phyloP scores from a whole-genome alignment of 2,888 invertebrate genomes.

The Orthosia gothica region DNA sequence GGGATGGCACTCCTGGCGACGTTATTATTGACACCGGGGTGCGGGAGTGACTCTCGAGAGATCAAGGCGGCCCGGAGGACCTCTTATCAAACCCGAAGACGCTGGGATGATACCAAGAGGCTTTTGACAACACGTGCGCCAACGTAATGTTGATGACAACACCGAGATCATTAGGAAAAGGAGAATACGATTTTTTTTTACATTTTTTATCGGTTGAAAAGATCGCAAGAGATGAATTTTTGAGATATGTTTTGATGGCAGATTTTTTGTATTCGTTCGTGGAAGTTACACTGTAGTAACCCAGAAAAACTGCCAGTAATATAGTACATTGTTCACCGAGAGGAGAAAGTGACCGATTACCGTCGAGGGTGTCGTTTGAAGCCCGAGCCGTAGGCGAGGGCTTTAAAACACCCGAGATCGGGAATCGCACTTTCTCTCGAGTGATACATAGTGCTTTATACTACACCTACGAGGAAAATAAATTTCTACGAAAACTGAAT shows the following conservation, averaged over 20 bases:
- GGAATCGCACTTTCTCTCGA: too few species aligned
- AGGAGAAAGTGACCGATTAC: too few species aligned
- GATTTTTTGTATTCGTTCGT: not conserved
- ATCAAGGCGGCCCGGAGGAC: conserved; percentile 71
- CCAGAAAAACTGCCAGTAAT: too few species aligned
- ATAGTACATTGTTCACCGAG: too few species aligned
- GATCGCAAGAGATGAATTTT: not conserved
- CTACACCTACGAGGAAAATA: too few species aligned
- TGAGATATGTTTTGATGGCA: not conserved
- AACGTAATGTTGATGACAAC: conserved; percentile 46
- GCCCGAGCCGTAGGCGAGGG: too few species aligned
- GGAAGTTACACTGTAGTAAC: too few species aligned
- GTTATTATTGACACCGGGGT: conserved; percentile 76
- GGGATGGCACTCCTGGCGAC: conserved; percentile 63
- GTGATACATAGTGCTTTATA: too few species aligned
- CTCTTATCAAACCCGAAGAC: conserved; percentile 57
- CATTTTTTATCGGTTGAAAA: conserved; percentile 6
- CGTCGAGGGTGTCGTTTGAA: too few species aligned
- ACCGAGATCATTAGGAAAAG: conserved; percentile 53
- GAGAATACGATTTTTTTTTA: conserved; percentile 15
- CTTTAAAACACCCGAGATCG: too few species aligned
- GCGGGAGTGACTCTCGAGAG: conserved; percentile 73
- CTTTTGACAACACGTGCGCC: conserved; percentile 63
- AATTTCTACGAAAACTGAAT: too few species aligned
- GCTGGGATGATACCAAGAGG: conserved; percentile 54